Evolutionary conservation across 2,888 invertebrate species (phyloP), one percentile per base, ranked within the genome.

Genomic region (Drosophila barbarae): DNA sequence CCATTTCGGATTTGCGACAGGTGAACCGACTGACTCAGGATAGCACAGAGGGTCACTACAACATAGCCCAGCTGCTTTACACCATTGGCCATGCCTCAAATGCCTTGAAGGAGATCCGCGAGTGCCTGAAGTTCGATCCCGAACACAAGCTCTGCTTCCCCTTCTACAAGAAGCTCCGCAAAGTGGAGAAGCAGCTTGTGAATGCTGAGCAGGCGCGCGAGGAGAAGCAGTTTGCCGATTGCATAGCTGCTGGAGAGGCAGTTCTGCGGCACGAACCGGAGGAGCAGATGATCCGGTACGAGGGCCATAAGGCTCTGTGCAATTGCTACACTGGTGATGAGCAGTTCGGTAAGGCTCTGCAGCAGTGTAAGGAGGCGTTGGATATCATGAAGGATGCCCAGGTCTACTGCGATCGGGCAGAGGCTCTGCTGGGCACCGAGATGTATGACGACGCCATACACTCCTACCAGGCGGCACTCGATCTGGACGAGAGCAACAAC

Each of bases 121-220:
- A 99, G 89, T 99, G 99, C 89, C 91, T 99, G 18, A 98, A 96
- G 88, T 91, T 98, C 41, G 99, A 99, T 90, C 98, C 98, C 0
- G 99, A 99, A 83, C 98, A 99, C 90, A 97, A 97, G 90, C 92
- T 94, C 81, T 99, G 99, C 90, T 98, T 98, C 90, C 94, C 95
- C 21, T 94, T 98, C 86, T 99, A 99, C 91, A 99, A 99, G 89
- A 96, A 95, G 88, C 91, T 99, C 34, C 98, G 98, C 88, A 98
- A 98, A 88, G 92, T 99, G 13, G 96, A 95, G 73, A 97, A 97
- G 87, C 90, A 93, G 61, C 88, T 96, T 58, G 88, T 90, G 26
- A 92, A 93, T 26, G 93, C 94, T 10, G 93, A 94, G 81, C 88
- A 90, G 50, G 89, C 91, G 3, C 90, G 92, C 32, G 93, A 93